Evolutionary conservation across 2,797 vertebrate genomes (phyloP).

Genomic region (Otus scops): DNA sequence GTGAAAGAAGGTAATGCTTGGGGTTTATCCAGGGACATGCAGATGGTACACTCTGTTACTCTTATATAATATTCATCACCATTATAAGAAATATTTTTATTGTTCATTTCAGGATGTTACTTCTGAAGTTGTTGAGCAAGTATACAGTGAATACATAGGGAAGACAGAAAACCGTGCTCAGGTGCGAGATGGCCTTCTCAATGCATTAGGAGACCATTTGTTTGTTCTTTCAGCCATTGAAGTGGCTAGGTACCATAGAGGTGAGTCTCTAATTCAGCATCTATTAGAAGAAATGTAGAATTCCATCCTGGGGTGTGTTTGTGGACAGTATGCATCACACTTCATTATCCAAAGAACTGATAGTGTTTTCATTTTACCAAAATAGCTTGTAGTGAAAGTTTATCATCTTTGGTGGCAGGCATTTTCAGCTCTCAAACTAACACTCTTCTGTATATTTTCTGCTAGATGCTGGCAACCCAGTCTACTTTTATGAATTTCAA

Average conservation of each 20-base stretch:
- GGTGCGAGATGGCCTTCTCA: slow-evolving; percentile 75
- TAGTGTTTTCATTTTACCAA: neutral
- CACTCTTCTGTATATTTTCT: neutral
- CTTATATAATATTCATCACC: neutral
- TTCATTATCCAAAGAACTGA: neutral
- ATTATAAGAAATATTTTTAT: neutral
- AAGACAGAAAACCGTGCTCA: slow-evolving; percentile 57
- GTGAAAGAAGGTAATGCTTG: neutral
- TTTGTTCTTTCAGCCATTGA: slow-evolving; percentile 76
- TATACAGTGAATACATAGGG: slow-evolving; percentile 52
- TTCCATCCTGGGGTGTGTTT: neutral
- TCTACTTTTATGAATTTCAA: slow-evolving; percentile 89
- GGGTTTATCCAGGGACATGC: neutral
- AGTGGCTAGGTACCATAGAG: slow-evolving; percentile 80
- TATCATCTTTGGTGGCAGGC: neutral
- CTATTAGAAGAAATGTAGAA: neutral
- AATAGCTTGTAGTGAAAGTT: neutral
- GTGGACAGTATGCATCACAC: neutral
- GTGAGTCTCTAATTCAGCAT: slow-evolving; percentile 65
- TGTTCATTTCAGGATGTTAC: neutral
- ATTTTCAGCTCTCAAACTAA: neutral
- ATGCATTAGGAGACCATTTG: slow-evolving; percentile 73
- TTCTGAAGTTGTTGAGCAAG: neutral
- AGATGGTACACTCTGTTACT: neutral
- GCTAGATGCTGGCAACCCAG: slow-evolving; percentile 80